These are phyloP conservation scores for Boloria selene DNA, from an alignment of 2,888 invertebrate genomes.

Conservation along the genomic window DNA sequence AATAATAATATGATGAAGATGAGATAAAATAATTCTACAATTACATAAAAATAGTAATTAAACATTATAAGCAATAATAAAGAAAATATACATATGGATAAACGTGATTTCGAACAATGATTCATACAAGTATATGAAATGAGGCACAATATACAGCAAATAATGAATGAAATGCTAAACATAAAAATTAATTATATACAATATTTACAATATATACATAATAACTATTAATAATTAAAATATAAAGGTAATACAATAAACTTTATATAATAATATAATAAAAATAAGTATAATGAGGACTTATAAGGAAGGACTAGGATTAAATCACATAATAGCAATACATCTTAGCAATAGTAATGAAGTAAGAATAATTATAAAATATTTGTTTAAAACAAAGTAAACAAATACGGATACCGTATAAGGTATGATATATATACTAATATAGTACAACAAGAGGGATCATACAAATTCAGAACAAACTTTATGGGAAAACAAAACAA, in stretches of 20 bases:
- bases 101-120: constrained; percentile 22
- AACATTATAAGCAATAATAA: constrained; percentile 33
- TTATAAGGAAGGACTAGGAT: constrained; percentile 60
- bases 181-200: constrained; percentile 35
- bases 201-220: constrained; percentile 44
- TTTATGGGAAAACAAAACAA: constrained; percentile 73
- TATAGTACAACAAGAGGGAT: constrained; percentile 67
- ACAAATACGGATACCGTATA: constrained; percentile 80
- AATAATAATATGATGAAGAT: constrained; percentile 23
- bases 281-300: constrained; percentile 45
- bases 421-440: constrained; percentile 68
- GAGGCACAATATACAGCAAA: constrained; percentile 31
- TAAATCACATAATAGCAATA: constrained; percentile 57
- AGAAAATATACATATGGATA: constrained; percentile 29
- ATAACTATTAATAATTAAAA: constrained; percentile 35
- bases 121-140: constrained; percentile 11
- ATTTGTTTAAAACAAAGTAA: constrained; percentile 66
- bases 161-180: constrained; percentile 23
- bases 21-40: constrained; percentile 28
- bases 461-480: constrained; percentile 75
- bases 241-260: constrained; percentile 31
- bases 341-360: constrained; percentile 44
- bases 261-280: constrained; percentile 40
- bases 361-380: constrained; percentile 41
- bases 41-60: constrained; percentile 5